Percentiles rank a stretch among this genome's conserved stretches.
phyloP scores from a whole-genome alignment of 2,113 vertebrate species.

The Lutjanus erythropterus region DNA sequence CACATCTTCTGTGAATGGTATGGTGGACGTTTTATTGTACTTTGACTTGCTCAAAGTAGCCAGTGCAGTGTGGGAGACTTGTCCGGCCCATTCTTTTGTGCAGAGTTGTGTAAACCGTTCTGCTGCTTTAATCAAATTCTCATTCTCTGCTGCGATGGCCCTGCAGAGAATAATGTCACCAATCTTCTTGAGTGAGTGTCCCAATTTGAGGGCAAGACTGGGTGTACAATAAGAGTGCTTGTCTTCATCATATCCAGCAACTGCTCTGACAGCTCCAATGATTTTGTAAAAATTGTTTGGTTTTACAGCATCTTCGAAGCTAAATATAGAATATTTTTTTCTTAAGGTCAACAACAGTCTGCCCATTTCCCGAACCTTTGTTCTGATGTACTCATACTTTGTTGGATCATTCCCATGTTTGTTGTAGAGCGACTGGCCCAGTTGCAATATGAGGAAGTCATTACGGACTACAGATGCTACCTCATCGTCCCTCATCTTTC shows the following conservation, averaged over 20 bases:
- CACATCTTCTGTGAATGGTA: neutral
- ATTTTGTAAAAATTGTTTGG: conserved; percentile 3
- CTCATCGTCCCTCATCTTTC: neutral
- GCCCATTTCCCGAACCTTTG: neutral
- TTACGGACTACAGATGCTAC: neutral
- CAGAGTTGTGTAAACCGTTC: neutral
- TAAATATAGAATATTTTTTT: neutral
- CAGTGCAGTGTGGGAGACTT: neutral
- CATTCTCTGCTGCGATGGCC: neutral
- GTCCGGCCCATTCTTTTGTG: neutral
- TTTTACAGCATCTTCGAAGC: neutral
- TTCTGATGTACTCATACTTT: neutral
- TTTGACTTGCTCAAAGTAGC: neutral
- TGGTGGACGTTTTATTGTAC: neutral
- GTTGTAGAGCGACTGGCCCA: conserved; percentile 5
- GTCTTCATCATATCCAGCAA: neutral
- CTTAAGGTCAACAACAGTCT: neutral
- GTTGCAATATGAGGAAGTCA: neutral
- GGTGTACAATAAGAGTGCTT: neutral
- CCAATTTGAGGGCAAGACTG: conserved; percentile 1
- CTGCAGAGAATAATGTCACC: neutral
- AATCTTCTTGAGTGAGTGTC: neutral
- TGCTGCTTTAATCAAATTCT: neutral
- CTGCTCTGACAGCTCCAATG: neutral
- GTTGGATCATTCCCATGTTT: conserved; percentile 1